Evolutionary conservation across 1,140 invertebrate genomes (phyloP).

Genomic region (Danaus plexippus): DNA sequence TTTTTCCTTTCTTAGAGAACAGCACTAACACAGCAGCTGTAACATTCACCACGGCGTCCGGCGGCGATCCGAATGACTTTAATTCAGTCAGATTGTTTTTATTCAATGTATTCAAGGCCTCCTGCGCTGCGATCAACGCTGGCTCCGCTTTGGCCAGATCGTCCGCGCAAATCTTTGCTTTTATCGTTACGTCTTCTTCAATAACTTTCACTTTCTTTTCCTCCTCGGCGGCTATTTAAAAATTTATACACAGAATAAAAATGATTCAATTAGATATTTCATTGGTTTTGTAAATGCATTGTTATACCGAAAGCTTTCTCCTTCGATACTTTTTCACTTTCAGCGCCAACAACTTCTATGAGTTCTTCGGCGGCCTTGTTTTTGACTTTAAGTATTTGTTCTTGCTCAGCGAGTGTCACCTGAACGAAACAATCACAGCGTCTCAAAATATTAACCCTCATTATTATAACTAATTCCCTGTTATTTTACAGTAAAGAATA

Average conservation of each 20-base stretch:
- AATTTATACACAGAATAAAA: conserved; percentile 9
- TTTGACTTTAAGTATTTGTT: conserved; percentile 89
- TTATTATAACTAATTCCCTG: too few species aligned
- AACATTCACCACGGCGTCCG: conserved; percentile 87
- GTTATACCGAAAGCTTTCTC: conserved; percentile 84
- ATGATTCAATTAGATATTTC: background rate
- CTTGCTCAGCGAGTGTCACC: conserved; percentile 88
- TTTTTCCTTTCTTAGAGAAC: conserved; percentile 87
- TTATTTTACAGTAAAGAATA: too few species aligned
- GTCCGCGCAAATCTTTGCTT: conserved; percentile 88
- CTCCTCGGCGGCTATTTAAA: conserved; percentile 78
- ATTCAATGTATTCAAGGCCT: conserved; percentile 93
- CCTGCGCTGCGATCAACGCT: conserved; percentile 88
- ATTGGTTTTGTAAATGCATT: too few species aligned
- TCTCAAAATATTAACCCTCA: too few species aligned
- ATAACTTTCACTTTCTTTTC: conserved; percentile 92
- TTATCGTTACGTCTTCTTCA: conserved; percentile 88
- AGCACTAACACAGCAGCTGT: conserved; percentile 90
- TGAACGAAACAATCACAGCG: conserved; percentile 49
- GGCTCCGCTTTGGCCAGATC: conserved; percentile 94
- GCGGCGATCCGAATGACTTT: conserved; percentile 91
- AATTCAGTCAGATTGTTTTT: conserved; percentile 95
- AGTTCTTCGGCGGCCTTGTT: conserved; percentile 92
- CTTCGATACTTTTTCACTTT: conserved; percentile 90
- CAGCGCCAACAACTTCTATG: conserved; percentile 90